phyloP scores from a whole-genome alignment of 2,113 vertebrate species.

The Beaufortia kweichowensis region DNA sequence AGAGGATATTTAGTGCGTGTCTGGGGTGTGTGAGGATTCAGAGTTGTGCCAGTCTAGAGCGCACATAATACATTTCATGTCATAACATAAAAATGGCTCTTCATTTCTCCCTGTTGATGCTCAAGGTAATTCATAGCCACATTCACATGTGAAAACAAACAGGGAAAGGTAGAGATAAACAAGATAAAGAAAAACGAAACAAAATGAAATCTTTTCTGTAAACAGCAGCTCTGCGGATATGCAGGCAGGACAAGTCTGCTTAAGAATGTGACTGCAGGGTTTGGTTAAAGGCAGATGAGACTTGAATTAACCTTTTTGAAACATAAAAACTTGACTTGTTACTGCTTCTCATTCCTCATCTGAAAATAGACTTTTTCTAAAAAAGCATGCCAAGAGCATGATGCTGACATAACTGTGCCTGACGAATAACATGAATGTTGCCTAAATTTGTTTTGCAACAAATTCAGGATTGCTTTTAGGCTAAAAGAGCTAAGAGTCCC shows the following conservation, averaged over 20 bases:
- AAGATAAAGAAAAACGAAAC: slow-evolving; percentile 10
- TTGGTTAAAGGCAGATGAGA: neutral
- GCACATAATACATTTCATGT: slow-evolving; percentile 28
- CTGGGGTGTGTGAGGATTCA: neutral
- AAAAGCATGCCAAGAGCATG: neutral
- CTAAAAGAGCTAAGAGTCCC: no score
- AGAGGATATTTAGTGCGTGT: neutral
- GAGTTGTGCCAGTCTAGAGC: slow-evolving; percentile 10
- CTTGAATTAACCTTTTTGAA: slow-evolving; percentile 21
- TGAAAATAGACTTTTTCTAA: no score
- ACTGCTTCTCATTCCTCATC: neutral
- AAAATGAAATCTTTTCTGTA: slow-evolving; percentile 25
- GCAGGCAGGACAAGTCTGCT: neutral
- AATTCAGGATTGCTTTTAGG: no score
- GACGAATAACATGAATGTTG: neutral
- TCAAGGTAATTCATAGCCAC: slow-evolving; percentile 30
- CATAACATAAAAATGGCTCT: slow-evolving; percentile 31
- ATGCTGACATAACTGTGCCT: neutral
- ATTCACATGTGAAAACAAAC: slow-evolving; percentile 1
- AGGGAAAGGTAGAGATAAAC: neutral
- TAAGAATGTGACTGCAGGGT: neutral
- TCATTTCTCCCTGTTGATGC: slow-evolving; percentile 10
- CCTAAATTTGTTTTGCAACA: no score
- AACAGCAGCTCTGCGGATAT: slow-evolving; percentile 4
- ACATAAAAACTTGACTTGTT: neutral